These are phyloP conservation scores for Mastacembelus armatus DNA, from an alignment of 2,797 vertebrate species.

Conservation along the genomic window DNA sequence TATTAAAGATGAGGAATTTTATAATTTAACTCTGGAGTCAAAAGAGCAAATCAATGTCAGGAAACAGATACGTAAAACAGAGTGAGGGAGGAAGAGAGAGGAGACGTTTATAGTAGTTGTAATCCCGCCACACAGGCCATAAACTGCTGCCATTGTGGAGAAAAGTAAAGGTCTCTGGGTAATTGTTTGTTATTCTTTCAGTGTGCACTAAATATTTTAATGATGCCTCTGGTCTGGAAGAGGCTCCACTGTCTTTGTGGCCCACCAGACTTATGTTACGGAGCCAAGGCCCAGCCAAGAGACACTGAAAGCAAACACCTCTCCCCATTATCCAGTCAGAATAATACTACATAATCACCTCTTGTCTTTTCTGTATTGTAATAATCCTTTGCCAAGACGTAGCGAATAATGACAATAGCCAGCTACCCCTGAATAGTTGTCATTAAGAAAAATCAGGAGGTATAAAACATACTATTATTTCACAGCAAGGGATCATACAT, in stretches of 20 bases:
- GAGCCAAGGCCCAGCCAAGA: constrained; percentile 40
- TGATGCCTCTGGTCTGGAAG: constrained; percentile 50
- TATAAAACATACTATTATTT: neutral
- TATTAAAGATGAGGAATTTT: constrained; percentile 41
- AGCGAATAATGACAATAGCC: constrained; percentile 18
- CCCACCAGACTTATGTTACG: constrained; percentile 32
- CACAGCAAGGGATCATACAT: neutral
- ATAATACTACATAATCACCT: constrained; percentile 53
- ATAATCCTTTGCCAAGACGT: constrained; percentile 26
- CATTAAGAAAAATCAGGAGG: neutral
- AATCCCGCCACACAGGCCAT: neutral
- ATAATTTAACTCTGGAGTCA: constrained; percentile 57
- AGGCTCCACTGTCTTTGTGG: constrained; percentile 26
- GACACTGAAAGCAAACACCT: constrained; percentile 43
- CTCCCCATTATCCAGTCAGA: constrained; percentile 48
- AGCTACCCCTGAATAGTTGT: constrained; percentile 10
- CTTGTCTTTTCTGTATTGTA: constrained; percentile 28
- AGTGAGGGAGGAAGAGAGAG: neutral
- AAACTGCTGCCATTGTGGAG: constrained; percentile 33
- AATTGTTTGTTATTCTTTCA: constrained; percentile 44
- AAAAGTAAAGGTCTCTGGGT: constrained; percentile 21
- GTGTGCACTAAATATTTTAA: constrained; percentile 45
- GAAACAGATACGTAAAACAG: constrained; percentile 44
- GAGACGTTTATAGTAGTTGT: constrained; percentile 5
- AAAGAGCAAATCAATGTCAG: constrained; percentile 35